A percentile compares a stretch with the other conserved stretches of the same genome.
phyloP scores from a whole-genome alignment of 2,113 vertebrate species.

The Ibidorhyncha struthersii region DNA sequence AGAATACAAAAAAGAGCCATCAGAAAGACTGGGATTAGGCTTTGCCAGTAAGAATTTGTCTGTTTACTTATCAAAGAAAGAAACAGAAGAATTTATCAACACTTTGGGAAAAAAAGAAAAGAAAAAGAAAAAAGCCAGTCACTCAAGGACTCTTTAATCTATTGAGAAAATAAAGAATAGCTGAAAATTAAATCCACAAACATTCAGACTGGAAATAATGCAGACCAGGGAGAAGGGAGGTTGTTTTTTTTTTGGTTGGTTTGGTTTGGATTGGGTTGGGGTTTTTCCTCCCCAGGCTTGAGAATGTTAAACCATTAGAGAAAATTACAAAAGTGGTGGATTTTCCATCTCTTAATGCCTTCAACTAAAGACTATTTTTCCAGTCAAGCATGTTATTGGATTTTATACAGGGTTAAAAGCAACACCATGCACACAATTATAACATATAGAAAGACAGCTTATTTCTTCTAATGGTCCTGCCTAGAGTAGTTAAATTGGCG shows the following conservation, averaged over 20 bases:
- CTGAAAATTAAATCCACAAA: conserved; percentile 16
- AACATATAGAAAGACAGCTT: background rate
- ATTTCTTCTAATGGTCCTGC: background rate
- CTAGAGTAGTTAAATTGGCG: too few species aligned
- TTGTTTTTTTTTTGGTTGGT: background rate
- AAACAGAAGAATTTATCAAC: background rate
- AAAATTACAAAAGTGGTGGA: background rate
- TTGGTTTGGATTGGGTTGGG: background rate
- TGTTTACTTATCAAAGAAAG: background rate
- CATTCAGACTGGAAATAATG: background rate
- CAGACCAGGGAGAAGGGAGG: background rate
- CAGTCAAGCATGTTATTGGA: background rate
- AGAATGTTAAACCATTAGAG: background rate
- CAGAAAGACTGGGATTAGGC: background rate
- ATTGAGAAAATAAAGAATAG: background rate
- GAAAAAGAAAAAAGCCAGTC: background rate
- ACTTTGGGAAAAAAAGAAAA: background rate
- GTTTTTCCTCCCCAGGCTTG: background rate
- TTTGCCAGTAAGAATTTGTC: background rate
- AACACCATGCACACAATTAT: background rate
- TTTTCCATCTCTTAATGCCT: background rate
- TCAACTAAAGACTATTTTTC: conserved; percentile 16
- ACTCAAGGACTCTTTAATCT: background rate
- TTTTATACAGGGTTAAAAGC: background rate
- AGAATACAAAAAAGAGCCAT: background rate